These are phyloP conservation scores for Podocnemis expansa DNA, from an alignment of 2,113 vertebrate genomes.

Conservation along the genomic window DNA sequence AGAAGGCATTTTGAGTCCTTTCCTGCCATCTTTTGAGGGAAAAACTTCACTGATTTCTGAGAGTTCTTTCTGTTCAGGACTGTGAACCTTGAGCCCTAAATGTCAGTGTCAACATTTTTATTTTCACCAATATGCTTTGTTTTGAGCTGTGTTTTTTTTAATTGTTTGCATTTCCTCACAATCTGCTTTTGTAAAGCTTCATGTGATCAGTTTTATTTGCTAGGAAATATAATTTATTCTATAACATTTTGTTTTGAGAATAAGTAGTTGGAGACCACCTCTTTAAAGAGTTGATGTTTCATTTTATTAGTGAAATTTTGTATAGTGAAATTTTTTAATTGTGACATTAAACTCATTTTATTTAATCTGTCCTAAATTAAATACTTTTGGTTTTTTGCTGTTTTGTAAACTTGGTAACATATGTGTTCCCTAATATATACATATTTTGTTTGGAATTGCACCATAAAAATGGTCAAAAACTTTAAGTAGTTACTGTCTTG, in stretches of 20 bases:
- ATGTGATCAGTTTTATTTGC: background rate
- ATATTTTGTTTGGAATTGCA: background rate
- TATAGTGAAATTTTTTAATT: background rate
- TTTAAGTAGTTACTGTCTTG: background rate
- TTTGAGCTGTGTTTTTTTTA: accelerated
- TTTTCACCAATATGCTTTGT: background rate
- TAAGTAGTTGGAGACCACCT: slow-evolving; percentile 15
- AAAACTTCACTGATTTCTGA: accelerated
- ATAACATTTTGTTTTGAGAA: background rate
- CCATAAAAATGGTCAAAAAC: background rate
- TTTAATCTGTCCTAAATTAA: slow-evolving; percentile 61
- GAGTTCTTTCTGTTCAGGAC: accelerated
- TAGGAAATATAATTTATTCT: slow-evolving; percentile 56
- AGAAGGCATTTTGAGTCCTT: background rate
- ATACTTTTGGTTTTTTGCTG: background rate
- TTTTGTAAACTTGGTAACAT: background rate
- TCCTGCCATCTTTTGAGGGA: background rate
- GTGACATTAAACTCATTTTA: slow-evolving; percentile 48
- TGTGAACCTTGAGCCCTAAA: background rate
- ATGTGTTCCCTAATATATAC: background rate
- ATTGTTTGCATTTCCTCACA: background rate
- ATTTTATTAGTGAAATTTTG: slow-evolving; percentile 5
- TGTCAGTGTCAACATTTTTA: background rate
- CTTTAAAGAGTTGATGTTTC: background rate
- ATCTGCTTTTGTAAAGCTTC: background rate